A percentile compares a stretch with the other conserved stretches of the same genome.
Evolutionary conservation across 2,888 invertebrate species (phyloP).

Genomic region (Trichogramma evanescens): DNA sequence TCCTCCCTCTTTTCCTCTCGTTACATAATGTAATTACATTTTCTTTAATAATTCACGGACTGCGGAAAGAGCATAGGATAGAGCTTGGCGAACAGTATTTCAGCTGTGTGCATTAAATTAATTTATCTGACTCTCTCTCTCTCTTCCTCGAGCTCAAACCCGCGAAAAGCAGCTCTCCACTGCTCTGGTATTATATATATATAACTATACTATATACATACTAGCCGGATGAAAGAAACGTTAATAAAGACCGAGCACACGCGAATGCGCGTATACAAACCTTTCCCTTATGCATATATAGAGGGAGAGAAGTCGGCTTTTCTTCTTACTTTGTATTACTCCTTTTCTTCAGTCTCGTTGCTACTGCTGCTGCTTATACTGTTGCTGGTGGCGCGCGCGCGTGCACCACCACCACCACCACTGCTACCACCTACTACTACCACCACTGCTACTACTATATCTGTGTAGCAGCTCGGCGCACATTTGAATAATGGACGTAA

Average conservation of each 20-base stretch:
- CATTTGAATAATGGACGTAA: constrained; percentile 18
- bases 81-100: constrained; percentile 19
- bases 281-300: neutral
- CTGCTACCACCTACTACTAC: no score
- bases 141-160: neutral
- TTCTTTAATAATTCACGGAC: constrained; percentile 18
- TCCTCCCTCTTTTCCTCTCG: neutral
- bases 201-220: no score
- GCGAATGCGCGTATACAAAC: neutral
- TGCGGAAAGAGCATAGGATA: constrained; percentile 7
- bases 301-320: neutral
- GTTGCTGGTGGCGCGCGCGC: neutral
- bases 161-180: no score
- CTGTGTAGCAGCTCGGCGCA: neutral
- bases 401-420: neutral
- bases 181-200: no score
- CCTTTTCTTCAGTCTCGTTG: neutral
- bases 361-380: neutral
- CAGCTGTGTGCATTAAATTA: constrained; percentile 23
- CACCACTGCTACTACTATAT: neutral
- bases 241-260: constrained; percentile 20
- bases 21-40: constrained; percentile 21
- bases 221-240: constrained; percentile 16
- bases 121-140: constrained; percentile 18
- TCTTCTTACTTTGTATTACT: neutral